Evolutionary conservation across 2,797 vertebrate species (phyloP).

Genomic region (Neosilurus hyrtlii): DNA sequence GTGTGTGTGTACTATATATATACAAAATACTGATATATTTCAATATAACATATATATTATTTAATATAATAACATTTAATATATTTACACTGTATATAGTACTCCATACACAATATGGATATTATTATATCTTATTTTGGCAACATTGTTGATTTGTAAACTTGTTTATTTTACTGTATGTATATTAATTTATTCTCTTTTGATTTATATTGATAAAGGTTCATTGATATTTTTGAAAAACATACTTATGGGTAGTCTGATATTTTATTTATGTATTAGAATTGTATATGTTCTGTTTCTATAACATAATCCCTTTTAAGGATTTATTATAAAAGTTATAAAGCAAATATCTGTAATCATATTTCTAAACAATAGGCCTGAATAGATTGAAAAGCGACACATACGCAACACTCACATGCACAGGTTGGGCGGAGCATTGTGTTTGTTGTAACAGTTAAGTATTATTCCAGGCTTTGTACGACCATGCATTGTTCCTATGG

Average conservation of each 20-base stretch:
- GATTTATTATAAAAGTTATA: not conserved
- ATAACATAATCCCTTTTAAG: not conserved
- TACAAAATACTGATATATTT: too few relatives aligned
- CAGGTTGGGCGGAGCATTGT: constrained; percentile 46
- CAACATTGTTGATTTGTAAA: not conserved
- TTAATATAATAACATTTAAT: too few relatives aligned
- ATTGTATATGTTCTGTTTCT: not conserved
- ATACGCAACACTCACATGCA: constrained; percentile 31
- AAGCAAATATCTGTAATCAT: not conserved
- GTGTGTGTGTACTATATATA: too few relatives aligned
- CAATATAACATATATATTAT: not conserved
- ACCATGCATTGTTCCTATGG: constrained; percentile 49
- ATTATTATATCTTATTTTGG: not conserved
- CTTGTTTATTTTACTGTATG: not conserved
- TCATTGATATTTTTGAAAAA: not conserved
- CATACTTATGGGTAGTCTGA: not conserved
- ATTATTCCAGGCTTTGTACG: constrained; percentile 59
- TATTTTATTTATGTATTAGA: not conserved
- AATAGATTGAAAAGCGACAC: constrained; percentile 20
- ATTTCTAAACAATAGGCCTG: constrained; percentile 30
- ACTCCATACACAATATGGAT: not conserved
- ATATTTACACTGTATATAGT: not conserved
- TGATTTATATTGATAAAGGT: not conserved
- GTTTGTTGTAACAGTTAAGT: constrained; percentile 49
- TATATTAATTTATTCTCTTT: not conserved